Evolutionary conservation across 1,140 invertebrate species (phyloP).

Genomic region (Tetragnatha versicolor): DNA sequence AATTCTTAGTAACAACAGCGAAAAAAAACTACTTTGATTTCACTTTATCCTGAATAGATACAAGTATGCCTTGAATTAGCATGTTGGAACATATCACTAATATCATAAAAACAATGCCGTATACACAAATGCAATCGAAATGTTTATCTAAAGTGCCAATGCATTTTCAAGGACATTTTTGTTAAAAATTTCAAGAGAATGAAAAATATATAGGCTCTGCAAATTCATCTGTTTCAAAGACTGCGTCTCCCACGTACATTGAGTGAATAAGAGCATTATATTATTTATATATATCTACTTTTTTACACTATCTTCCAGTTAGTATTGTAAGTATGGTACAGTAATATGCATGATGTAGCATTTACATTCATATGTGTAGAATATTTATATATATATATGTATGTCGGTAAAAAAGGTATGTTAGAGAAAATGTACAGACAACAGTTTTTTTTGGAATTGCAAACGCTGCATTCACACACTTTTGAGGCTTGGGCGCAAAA

Average conservation of each 20-base stretch:
- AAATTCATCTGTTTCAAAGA: slow-evolving; percentile 15
- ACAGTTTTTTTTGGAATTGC: slow-evolving; percentile 37
- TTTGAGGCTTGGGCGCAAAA: too few species aligned
- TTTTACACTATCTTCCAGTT: slow-evolving; percentile 47
- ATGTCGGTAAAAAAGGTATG: slow-evolving; percentile 48
- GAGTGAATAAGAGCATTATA: slow-evolving; percentile 33
- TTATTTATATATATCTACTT: slow-evolving; percentile 21
- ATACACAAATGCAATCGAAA: not conserved
- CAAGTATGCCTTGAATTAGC: not conserved
- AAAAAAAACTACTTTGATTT: too few species aligned
- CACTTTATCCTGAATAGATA: not conserved
- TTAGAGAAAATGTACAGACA: slow-evolving; percentile 48
- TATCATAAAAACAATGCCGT: not conserved
- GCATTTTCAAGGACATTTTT: not conserved
- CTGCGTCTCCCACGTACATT: slow-evolving; percentile 38
- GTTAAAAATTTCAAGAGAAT: not conserved
- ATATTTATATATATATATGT: slow-evolving; percentile 52
- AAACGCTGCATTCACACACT: too few species aligned
- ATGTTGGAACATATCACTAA: not conserved
- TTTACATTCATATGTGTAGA: slow-evolving; percentile 54
- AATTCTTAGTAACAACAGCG: too few species aligned
- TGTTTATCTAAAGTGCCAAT: not conserved
- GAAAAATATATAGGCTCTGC: slow-evolving; percentile 6
- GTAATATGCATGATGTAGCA: slow-evolving; percentile 47
- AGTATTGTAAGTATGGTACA: slow-evolving; percentile 44